A percentile compares a stretch with the other conserved stretches of the same genome.
Evolutionary conservation across 1,140 invertebrate species (phyloP).

Genomic region (Bicyclus anynana): DNA sequence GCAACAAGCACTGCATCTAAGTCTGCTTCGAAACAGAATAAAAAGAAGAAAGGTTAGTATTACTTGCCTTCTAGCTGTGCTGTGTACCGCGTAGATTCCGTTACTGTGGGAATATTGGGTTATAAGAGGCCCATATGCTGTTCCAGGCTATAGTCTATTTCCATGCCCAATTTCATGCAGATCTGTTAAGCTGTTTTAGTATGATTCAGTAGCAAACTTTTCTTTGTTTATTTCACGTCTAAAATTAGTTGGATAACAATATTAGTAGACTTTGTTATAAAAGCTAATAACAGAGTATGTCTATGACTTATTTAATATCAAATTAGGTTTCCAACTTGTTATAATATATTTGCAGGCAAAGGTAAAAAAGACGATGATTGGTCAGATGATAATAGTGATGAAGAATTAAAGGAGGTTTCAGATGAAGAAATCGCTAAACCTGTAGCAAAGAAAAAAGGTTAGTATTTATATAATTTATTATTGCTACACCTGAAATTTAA

Average conservation of each 20-base stretch:
- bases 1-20: constrained; percentile 46
- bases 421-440: constrained; percentile 63
- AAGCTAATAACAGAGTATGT: too few species aligned
- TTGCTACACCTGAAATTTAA: neutral
- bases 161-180: too few species aligned
- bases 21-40: constrained; percentile 44
- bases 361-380: constrained; percentile 75
- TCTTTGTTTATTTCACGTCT: too few species aligned
- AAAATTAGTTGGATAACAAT: too few species aligned
- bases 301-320: too few species aligned
- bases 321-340: too few species aligned
- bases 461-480: constrained; percentile 15
- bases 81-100: neutral
- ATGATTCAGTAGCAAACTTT: too few species aligned
- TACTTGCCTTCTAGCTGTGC: neutral
- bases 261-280: too few species aligned
- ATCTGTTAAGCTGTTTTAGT: too few species aligned
- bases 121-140: too few species aligned
- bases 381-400: constrained; percentile 72
- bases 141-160: too few species aligned
- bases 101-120: too few species aligned
- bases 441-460: constrained; percentile 63
- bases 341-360: constrained; percentile 65
- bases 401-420: constrained; percentile 65
- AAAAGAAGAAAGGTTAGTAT: constrained; percentile 67